Base-by-base conservation (phyloP, 2,888 invertebrate species). In the Amiota communis region DNA sequence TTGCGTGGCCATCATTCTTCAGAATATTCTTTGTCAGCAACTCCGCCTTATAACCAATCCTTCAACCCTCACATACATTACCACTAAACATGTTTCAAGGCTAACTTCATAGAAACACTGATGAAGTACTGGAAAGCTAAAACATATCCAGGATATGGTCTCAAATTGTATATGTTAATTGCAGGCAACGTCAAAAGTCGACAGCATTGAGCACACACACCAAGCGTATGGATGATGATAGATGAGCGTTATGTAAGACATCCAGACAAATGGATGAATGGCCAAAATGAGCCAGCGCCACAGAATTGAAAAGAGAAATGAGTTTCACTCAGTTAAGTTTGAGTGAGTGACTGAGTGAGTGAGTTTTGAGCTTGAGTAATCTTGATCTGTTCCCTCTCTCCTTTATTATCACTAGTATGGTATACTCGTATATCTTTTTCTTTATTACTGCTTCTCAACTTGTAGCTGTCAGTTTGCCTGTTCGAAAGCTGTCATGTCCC, bases 141-240 rank as follows among this genome's bases (percentile, higher is more conserved):
- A 17, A 36, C 49, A 68, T 20, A 23, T 68, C n/a, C 53, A 36
- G 36, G 36, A 36, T 36, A 6, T 68, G 53, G 23, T 12, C 53
- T 63, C 15, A 63, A 20, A 20, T 20, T 68, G 67, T 67, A 47
- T 67, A 49, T 85, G 88, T 88, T 87, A 87, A 87, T 87, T 87
- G 87, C 87, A 85, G 86, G 86, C 84, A 88, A 86, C 87, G 87
- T 87, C 87, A 87, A 87, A 87, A 87, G 87, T 86, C 87, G 85
- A 68, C 67, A 68, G 67, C 67, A 36, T n/a, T 53, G 36, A 53
- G 67, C 67, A 47, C 67, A 51, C 46, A 47, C 12, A 46, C 63
- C n/a, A 46, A 63, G 61, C 59, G 59, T 36, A 59, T 23, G 59
- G 23, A 63, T 13, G 23, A n/a, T 63, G 63, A 36, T 46, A n/a